A percentile compares a stretch with the other conserved stretches of the same genome.
These are phyloP conservation scores for Chaitophorus viminalis DNA, from an alignment of 2,888 invertebrate genomes.

Conservation along the genomic window DNA sequence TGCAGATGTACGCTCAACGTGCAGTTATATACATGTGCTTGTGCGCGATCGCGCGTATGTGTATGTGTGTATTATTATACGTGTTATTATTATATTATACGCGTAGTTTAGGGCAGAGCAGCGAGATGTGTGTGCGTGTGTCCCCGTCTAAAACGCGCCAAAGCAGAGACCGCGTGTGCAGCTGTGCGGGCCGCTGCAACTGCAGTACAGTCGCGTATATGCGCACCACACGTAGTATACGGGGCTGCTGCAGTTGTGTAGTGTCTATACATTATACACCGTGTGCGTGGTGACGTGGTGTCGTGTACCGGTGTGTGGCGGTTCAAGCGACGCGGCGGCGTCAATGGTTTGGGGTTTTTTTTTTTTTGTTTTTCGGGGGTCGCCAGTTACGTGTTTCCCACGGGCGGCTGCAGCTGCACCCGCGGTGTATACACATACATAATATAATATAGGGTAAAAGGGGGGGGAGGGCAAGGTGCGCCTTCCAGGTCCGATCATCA, in stretches of 20 bases:
- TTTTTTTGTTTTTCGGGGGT: conserved; percentile 37
- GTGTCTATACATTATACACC: background rate
- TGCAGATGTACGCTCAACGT: conserved; percentile 41
- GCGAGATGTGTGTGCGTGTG: too few relatives aligned
- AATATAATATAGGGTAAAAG: background rate
- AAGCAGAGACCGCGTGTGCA: background rate
- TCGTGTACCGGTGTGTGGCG: background rate
- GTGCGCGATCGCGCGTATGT: background rate
- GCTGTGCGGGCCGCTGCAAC: background rate
- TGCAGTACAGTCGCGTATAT: too few relatives aligned
- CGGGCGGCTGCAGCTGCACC: conserved; percentile 52
- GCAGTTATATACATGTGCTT: conserved; percentile 1
- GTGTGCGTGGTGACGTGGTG: background rate
- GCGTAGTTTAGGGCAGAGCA: background rate
- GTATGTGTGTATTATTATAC: background rate
- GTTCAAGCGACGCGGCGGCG: too few relatives aligned
- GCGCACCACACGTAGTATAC: too few relatives aligned
- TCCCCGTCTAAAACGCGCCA: background rate
- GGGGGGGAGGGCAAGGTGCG: background rate
- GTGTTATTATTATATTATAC: too few relatives aligned
- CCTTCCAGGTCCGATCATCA: conserved; percentile 8
- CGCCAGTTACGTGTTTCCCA: conserved; percentile 53
- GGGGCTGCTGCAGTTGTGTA: background rate
- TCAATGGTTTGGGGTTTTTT: conserved; percentile 44
- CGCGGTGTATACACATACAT: background rate